These are phyloP conservation scores for Drosophila erecta DNA, from an alignment of 1,140 invertebrate genomes.

Conservation along the genomic window DNA sequence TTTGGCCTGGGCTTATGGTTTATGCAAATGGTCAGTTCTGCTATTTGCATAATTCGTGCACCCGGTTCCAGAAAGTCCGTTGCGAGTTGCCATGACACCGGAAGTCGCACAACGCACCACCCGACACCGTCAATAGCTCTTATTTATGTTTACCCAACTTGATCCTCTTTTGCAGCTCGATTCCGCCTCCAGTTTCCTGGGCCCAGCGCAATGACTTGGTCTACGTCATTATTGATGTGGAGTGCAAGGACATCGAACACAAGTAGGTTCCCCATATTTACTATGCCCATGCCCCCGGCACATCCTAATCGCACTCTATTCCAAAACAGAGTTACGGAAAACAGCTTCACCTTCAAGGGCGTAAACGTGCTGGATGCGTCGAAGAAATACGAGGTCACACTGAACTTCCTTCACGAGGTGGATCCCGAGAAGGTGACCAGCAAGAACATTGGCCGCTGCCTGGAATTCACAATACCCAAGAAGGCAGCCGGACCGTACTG, in stretches of 20 bases:
- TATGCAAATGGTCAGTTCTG: constrained; percentile 42
- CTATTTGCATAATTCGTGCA: constrained; percentile 26
- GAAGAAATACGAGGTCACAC: constrained; percentile 93
- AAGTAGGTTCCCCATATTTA: constrained; percentile 85
- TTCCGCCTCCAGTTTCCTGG: constrained; percentile 95
- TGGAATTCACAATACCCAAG: constrained; percentile 90
- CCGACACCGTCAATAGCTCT: not conserved
- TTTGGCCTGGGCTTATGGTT: constrained; percentile 17
- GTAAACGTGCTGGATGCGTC: constrained; percentile 91
- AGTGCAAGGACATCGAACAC: constrained; percentile 94
- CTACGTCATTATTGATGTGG: constrained; percentile 94
- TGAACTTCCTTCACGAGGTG: constrained; percentile 93
- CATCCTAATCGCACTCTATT: constrained; percentile 1
- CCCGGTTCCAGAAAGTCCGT: constrained; percentile 30
- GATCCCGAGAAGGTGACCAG: constrained; percentile 90
- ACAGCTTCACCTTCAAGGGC: constrained; percentile 93
- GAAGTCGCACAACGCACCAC: not conserved
- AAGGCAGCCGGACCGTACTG: constrained; percentile 90
- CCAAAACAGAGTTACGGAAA: constrained; percentile 88
- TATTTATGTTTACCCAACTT: constrained; percentile 39
- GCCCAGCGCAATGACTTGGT: constrained; percentile 93
- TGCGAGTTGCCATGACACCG: constrained; percentile 49
- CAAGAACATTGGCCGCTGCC: constrained; percentile 89
- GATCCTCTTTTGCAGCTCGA: constrained; percentile 78
- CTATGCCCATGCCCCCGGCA: not conserved